Conservation (phyloP, 2,797 vertebrate genomes). For the Dryobates pubescens region DNA sequence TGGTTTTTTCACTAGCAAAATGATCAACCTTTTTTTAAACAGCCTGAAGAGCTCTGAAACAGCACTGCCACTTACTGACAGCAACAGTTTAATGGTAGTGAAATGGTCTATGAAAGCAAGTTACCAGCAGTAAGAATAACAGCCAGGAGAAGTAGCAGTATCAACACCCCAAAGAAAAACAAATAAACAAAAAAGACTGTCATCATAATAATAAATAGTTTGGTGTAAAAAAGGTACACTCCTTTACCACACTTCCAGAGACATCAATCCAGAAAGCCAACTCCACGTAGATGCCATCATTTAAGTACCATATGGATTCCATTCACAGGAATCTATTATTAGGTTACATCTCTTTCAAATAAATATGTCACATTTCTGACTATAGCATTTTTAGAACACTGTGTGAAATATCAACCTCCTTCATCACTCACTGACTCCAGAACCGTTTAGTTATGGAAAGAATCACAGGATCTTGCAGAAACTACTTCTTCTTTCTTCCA, state of each 20-base stretch:
- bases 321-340: neutral
- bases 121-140: neutral
- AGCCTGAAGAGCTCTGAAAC: neutral
- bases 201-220: neutral
- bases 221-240: neutral
- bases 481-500: conserved; percentile 3
- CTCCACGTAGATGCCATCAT: neutral
- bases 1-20: neutral
- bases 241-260: neutral
- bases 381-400: neutral
- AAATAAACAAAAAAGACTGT: neutral
- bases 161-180: neutral
- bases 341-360: conserved; percentile 31
- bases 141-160: neutral
- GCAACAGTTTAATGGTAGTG: neutral
- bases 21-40: neutral
- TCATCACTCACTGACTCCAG: neutral
- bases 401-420: neutral
- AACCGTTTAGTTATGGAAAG: neutral
- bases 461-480: neutral
- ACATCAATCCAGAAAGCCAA: neutral
- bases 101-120: neutral
- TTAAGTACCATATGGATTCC: neutral
- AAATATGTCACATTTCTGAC: neutral
- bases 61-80: neutral